phyloP scores from a whole-genome alignment of 2,797 vertebrate genomes.

The Kryptopterus vitreolus region DNA sequence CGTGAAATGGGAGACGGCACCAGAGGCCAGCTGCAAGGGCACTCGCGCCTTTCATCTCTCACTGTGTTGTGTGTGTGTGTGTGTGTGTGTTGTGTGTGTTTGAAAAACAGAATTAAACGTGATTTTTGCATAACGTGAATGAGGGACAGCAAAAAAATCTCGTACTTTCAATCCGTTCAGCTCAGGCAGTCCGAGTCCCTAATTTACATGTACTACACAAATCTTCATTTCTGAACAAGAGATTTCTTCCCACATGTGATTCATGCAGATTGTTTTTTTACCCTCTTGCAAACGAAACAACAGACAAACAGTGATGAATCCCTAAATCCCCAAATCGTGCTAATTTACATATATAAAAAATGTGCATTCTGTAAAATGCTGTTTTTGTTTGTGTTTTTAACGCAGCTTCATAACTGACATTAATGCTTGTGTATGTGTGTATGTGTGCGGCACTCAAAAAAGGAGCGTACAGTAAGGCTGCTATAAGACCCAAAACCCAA shows the following conservation, averaged over 20 bases:
- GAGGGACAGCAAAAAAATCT: background rate
- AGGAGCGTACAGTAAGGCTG: background rate
- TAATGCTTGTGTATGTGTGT: slow-evolving; percentile 9
- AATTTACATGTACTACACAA: slow-evolving; percentile 6
- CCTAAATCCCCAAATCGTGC: too few relatives aligned
- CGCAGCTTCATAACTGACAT: background rate
- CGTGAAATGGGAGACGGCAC: slow-evolving; percentile 53
- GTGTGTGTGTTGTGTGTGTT: background rate
- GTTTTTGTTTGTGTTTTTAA: background rate
- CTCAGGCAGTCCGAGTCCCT: background rate
- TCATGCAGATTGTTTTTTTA: background rate
- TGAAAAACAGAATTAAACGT: background rate
- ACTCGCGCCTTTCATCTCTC: slow-evolving; percentile 45
- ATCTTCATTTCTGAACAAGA: background rate
- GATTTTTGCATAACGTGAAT: slow-evolving; percentile 5
- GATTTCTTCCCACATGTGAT: background rate
- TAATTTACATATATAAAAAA: background rate
- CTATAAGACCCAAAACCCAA: background rate
- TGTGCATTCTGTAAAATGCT: background rate
- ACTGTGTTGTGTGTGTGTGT: slow-evolving; percentile 3
- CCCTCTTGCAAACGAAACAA: background rate
- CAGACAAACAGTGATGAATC: background rate
- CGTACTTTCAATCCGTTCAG: background rate
- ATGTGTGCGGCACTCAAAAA: background rate
- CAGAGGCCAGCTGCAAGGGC: slow-evolving; percentile 44